Evolutionary conservation across 2,113 vertebrate genomes (phyloP).

Genomic region (Phrynosoma platyrhinos): DNA sequence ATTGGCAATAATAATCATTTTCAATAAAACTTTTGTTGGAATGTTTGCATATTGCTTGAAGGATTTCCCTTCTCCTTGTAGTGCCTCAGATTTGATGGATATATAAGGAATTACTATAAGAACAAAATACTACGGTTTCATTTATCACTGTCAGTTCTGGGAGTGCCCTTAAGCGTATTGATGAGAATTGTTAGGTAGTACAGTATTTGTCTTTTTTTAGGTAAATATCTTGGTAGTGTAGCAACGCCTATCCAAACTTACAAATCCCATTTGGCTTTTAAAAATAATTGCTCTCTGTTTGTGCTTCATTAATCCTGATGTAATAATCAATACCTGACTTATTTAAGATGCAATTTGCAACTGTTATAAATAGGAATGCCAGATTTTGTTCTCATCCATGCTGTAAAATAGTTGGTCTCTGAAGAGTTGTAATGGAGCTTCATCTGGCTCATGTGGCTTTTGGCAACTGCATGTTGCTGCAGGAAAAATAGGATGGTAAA

Average conservation of each 20-base stretch:
- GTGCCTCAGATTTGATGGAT: neutral
- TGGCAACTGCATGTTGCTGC: neutral
- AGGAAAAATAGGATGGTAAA: neutral
- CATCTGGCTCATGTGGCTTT: neutral
- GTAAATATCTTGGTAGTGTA: neutral
- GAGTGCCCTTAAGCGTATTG: neutral
- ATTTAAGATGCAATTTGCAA: neutral
- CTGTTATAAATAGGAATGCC: neutral
- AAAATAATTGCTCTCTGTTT: neutral
- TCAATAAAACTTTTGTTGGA: neutral
- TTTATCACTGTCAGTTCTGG: neutral
- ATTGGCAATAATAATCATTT: neutral
- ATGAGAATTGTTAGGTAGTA: neutral
- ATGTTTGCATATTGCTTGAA: neutral
- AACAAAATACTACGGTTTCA: neutral
- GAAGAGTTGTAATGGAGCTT: neutral
- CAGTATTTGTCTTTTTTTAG: neutral
- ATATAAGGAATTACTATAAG: neutral
- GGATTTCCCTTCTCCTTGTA: neutral
- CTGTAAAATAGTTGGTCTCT: neutral
- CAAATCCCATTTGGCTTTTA: neutral
- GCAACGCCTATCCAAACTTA: neutral
- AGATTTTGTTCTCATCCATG: neutral
- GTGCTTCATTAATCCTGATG: conserved; percentile 1
- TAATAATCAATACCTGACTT: conserved; percentile 3